Percentiles rank a stretch among this genome's conserved stretches.
Conservation (phyloP, 1,140 invertebrate species). For the Heterodera schachtii region DNA sequence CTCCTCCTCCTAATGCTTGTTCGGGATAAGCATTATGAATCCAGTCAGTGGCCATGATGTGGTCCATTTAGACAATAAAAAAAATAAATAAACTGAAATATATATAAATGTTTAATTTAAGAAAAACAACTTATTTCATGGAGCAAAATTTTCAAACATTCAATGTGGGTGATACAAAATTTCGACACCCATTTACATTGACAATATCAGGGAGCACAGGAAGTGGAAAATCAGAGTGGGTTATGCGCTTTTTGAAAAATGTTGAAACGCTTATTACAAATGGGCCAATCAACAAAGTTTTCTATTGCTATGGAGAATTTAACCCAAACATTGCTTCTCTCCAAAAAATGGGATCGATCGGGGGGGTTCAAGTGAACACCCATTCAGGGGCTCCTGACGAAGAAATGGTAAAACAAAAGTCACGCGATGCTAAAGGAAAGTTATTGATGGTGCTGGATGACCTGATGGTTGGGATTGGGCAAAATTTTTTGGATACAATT, state of each 20-base stretch:
- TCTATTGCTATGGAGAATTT: constrained; percentile 39
- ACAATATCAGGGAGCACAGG: constrained; percentile 32
- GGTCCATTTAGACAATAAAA: not conserved
- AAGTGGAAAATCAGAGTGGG: constrained; percentile 39
- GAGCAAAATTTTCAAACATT: not conserved
- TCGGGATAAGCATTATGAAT: not conserved
- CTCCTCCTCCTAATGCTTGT: not conserved
- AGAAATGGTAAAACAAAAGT: constrained; percentile 7
- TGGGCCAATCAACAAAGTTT: not conserved
- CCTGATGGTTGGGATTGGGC: constrained; percentile 23
- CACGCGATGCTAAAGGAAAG: not conserved
- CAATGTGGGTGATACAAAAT: not conserved
- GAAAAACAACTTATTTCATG: not conserved
- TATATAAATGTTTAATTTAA: constrained; percentile 6
- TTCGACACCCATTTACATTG: constrained; percentile 38
- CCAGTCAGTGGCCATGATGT: not conserved
- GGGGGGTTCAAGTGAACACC: not conserved
- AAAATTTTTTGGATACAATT: constrained; percentile 38
- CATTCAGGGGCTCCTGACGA: constrained; percentile 24
- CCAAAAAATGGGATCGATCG: not conserved
- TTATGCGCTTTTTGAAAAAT: constrained; percentile 21
- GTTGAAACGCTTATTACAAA: not conserved
- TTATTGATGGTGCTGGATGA: constrained; percentile 32
- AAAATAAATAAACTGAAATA: too few species aligned
- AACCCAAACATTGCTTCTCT: constrained; percentile 34